These are phyloP conservation scores for Acrossocheilus wenchowensis DNA, from an alignment of 2,797 vertebrate species.

Conservation along the genomic window DNA sequence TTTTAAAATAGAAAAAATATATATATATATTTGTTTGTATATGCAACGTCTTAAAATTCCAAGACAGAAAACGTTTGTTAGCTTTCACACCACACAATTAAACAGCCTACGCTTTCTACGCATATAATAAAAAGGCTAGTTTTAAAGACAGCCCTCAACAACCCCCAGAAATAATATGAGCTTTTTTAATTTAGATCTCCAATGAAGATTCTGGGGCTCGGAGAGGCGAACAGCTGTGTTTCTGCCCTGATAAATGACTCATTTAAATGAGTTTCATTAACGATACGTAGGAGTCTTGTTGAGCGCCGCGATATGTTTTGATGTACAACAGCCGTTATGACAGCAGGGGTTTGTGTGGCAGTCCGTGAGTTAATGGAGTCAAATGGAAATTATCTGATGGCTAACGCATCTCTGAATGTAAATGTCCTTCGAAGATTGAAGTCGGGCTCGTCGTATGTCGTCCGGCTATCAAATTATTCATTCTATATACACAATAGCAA, in stretches of 20 bases:
- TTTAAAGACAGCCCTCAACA: not conserved
- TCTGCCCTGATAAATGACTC: slow-evolving; percentile 51
- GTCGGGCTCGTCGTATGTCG: not conserved
- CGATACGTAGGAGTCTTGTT: slow-evolving; percentile 35
- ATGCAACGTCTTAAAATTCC: not conserved
- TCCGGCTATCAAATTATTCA: not conserved
- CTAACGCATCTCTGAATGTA: slow-evolving; percentile 30
- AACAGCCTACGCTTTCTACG: not conserved
- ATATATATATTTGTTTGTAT: not conserved
- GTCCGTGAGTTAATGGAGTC: slow-evolving; percentile 36
- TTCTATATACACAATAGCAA: not conserved
- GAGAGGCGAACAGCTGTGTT: slow-evolving; percentile 50
- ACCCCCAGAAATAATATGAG: slow-evolving; percentile 36
- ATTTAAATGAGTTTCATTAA: slow-evolving; percentile 51
- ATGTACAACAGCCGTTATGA: slow-evolving; percentile 27
- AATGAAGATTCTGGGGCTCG: slow-evolving; percentile 36
- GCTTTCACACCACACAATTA: not conserved
- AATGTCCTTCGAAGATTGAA: slow-evolving; percentile 17
- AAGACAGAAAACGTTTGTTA: not conserved
- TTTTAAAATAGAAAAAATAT: not conserved
- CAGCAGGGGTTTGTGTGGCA: slow-evolving; percentile 30
- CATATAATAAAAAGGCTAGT: not conserved
- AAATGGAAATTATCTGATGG: slow-evolving; percentile 44
- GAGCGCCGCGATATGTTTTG: slow-evolving; percentile 21
- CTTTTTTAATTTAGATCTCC: slow-evolving; percentile 55